Evolutionary conservation across 2,888 invertebrate species (phyloP).

Genomic region (Drosophila nr. medialis): DNA sequence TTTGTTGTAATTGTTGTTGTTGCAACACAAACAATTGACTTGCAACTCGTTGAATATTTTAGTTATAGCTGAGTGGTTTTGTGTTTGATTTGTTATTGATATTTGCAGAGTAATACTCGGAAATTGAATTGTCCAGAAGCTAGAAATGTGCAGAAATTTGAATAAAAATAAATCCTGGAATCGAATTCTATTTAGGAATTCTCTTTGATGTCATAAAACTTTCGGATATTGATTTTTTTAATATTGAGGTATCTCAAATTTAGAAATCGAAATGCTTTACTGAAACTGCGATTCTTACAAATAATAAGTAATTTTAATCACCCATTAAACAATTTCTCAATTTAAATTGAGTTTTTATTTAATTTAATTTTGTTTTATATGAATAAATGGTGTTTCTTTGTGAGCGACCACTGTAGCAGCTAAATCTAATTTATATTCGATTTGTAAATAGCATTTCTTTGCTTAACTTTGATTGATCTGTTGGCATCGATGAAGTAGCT

Average conservation of each 20-base stretch:
- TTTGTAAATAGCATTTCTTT: neutral
- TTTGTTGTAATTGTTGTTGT: neutral
- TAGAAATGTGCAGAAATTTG: neutral
- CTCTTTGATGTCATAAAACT: neutral
- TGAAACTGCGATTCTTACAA: neutral
- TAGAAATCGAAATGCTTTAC: neutral
- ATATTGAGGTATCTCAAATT: neutral
- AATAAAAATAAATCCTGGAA: neutral
- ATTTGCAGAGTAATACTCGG: neutral
- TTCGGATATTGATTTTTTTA: neutral
- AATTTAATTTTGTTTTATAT: neutral
- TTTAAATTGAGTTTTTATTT: neutral
- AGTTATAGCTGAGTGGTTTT: constrained; percentile 4
- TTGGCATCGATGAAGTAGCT: constrained; percentile 1
- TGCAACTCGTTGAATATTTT: constrained; percentile 3
- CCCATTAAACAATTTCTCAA: neutral
- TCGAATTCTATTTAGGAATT: neutral
- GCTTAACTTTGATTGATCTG: constrained; percentile 10
- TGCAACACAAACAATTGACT: constrained; percentile 6
- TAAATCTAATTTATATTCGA: neutral
- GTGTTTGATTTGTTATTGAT: constrained; percentile 9
- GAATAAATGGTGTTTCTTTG: neutral
- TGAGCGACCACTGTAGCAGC: neutral
- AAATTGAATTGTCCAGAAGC: neutral
- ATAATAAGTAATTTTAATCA: neutral